These are phyloP conservation scores for Beaufortia kweichowensis DNA, from an alignment of 2,113 vertebrate genomes.

Conservation along the genomic window DNA sequence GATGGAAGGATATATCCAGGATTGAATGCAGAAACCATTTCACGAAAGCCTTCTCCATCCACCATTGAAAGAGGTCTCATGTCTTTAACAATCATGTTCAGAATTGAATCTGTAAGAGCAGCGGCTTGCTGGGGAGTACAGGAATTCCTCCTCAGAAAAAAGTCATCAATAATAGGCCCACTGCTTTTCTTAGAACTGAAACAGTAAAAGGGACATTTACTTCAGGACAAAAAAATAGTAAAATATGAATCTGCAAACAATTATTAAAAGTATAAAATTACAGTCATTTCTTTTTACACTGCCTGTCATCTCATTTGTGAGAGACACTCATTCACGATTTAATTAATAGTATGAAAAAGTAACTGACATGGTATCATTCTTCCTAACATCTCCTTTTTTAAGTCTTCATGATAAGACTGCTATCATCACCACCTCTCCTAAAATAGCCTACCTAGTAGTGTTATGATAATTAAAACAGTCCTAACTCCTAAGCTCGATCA, in stretches of 20 bases:
- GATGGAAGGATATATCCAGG: slow-evolving; percentile 32
- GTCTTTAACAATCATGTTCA: slow-evolving; percentile 30
- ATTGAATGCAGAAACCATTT: slow-evolving; percentile 39
- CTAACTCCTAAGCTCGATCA: not conserved
- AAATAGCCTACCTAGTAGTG: not conserved
- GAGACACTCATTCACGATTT: too few relatives aligned
- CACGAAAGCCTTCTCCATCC: slow-evolving; percentile 37
- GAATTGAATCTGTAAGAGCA: slow-evolving; percentile 34
- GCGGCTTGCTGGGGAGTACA: slow-evolving; percentile 34
- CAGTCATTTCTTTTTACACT: not conserved
- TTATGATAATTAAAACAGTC: slow-evolving; percentile 1
- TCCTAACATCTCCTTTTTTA: not conserved
- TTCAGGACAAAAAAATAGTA: not conserved
- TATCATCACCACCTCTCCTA: too few relatives aligned
- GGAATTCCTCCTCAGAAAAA: slow-evolving; percentile 3
- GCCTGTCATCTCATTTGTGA: too few relatives aligned
- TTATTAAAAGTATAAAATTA: not conserved
- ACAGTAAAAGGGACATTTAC: not conserved
- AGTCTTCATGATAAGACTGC: not conserved
- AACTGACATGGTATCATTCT: too few relatives aligned
- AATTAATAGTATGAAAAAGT: too few relatives aligned
- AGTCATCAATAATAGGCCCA: slow-evolving; percentile 22
- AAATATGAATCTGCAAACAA: not conserved
- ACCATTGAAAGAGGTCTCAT: slow-evolving; percentile 35
- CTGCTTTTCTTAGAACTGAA: slow-evolving; percentile 29